Conservation (phyloP, 2,888 invertebrate genomes). For the Athripsodes cinereus region DNA sequence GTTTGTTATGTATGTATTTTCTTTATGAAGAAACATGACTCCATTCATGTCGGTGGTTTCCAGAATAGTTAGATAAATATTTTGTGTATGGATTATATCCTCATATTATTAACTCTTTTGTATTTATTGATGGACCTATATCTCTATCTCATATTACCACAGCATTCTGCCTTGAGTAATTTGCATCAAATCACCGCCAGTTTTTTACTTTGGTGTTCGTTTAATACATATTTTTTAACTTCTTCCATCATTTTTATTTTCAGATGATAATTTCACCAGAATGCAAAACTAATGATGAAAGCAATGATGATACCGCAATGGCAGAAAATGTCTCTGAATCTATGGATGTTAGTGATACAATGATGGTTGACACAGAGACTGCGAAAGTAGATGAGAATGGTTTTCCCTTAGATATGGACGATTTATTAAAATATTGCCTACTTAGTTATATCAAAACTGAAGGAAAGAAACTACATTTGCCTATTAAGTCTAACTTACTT, state of each 20-base stretch:
- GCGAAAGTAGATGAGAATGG: slow-evolving; percentile 23
- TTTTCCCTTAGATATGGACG: slow-evolving; percentile 60
- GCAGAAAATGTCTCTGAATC: slow-evolving; percentile 4
- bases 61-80: too few species aligned
- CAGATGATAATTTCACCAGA: slow-evolving; percentile 13
- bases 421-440: slow-evolving; percentile 67
- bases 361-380: background rate
- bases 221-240: background rate
- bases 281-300: slow-evolving; percentile 3
- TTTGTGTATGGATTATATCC: too few species aligned
- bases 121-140: too few species aligned
- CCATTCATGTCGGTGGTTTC: too few species aligned
- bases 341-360: slow-evolving; percentile 18
- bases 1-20: too few species aligned
- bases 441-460: slow-evolving; percentile 71
- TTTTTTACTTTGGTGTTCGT: background rate
- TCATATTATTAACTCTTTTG: too few species aligned
- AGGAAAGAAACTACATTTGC: slow-evolving; percentile 64
- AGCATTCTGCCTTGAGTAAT: too few species aligned
- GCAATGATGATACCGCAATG: slow-evolving; percentile 7
- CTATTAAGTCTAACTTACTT: slow-evolving; percentile 75
- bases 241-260: slow-evolving; percentile 3
- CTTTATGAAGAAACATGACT: too few species aligned
- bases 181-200: too few species aligned
- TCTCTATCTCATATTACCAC: background rate